Conservation (phyloP, 2,888 invertebrate species). For the Pachymerium ferrugineum region DNA sequence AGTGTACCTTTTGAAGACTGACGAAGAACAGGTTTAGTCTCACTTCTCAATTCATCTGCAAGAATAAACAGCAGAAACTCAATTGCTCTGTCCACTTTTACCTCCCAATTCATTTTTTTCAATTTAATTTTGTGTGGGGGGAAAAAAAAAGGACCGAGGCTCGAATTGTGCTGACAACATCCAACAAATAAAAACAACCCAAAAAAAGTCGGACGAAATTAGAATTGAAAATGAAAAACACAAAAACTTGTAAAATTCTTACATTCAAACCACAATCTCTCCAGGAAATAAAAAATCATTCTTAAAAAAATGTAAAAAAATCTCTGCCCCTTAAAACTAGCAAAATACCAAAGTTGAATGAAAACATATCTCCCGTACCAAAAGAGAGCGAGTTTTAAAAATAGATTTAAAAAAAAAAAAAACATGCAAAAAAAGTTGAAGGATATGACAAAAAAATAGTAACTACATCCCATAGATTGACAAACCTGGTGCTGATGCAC, state of each 20-base stretch:
- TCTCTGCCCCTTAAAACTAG: too few relatives aligned
- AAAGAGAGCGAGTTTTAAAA: too few relatives aligned
- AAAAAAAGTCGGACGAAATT: background rate
- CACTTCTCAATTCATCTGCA: slow-evolving; percentile 36
- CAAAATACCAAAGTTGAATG: background rate
- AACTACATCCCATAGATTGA: background rate
- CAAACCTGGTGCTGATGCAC: slow-evolving; percentile 31
- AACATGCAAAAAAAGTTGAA: background rate
- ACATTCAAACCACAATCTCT: slow-evolving; percentile 17
- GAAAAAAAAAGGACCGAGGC: background rate
- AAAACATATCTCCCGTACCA: too few relatives aligned
- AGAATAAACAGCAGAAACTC: slow-evolving; percentile 29
- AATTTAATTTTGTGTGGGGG: background rate
- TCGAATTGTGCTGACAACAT: background rate
- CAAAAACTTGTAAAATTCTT: background rate
- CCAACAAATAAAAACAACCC: background rate
- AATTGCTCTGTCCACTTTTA: background rate
- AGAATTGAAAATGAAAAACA: background rate
- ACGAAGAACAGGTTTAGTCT: slow-evolving; percentile 36
- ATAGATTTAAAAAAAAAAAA: background rate
- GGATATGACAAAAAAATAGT: background rate
- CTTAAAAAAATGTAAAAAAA: background rate
- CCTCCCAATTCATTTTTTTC: too few relatives aligned
- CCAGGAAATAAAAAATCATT: background rate
- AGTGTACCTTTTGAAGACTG: slow-evolving; percentile 36